Conservation (phyloP, 2,797 vertebrate genomes). For the Pipistrellus kuhlii region DNA sequence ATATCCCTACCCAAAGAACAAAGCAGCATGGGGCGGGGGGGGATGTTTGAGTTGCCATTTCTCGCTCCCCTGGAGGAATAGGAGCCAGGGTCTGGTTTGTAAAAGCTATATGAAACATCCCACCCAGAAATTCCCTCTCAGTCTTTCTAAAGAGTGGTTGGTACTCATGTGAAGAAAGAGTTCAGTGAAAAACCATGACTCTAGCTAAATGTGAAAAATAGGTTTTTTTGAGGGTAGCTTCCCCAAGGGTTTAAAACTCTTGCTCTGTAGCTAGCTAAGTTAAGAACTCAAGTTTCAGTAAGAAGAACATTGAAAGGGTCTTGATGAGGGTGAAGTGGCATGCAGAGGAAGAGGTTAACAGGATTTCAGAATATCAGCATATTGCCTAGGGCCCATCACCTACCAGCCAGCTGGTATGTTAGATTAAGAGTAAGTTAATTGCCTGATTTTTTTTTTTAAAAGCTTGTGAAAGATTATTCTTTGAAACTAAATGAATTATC, state of each 20-base stretch:
- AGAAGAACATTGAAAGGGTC: not conserved
- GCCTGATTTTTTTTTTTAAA: not conserved
- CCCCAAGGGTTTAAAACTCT: not conserved
- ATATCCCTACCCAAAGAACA: not conserved
- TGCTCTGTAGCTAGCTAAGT: not conserved
- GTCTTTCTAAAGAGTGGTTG: not conserved
- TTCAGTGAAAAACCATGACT: not conserved
- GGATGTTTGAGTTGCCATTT: not conserved
- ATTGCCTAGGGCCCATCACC: not conserved
- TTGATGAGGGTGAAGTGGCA: not conserved
- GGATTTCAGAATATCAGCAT: not conserved
- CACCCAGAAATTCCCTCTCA: not conserved
- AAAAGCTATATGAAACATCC: not conserved
- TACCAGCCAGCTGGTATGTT: not conserved
- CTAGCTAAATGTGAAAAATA: not conserved
- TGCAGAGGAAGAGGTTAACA: not conserved
- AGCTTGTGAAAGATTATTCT: constrained; percentile 48
- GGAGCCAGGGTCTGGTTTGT: not conserved
- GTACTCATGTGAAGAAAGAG: not conserved
- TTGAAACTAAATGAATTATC: constrained; percentile 48
- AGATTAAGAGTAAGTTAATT: constrained; percentile 23
- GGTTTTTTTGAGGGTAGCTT: not conserved
- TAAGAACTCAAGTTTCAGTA: not conserved
- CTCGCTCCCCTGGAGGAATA: not conserved
- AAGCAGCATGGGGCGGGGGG: not conserved